These are phyloP conservation scores for Drosophila sproati DNA, from an alignment of 1,140 invertebrate species.

Conservation along the genomic window DNA sequence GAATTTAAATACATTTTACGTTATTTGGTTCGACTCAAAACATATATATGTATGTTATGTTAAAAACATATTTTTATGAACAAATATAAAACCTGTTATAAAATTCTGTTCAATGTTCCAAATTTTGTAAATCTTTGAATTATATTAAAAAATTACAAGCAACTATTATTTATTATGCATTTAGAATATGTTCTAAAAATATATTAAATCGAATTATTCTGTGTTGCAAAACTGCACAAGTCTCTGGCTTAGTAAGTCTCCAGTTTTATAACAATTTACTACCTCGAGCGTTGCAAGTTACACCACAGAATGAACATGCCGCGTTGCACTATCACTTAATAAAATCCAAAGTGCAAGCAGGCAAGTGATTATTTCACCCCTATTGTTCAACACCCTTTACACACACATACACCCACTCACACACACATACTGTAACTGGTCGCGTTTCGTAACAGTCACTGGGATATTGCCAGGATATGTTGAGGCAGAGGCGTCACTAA, in stretches of 20 bases:
- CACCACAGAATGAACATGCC: constrained; percentile 15
- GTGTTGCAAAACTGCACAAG: not conserved
- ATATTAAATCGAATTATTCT: no score
- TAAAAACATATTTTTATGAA: no score
- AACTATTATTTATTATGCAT: no score
- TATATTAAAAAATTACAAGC: no score
- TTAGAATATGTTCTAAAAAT: no score
- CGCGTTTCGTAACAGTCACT: constrained; percentile 9
- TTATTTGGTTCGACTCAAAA: no score
- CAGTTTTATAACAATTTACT: not conserved
- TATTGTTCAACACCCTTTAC: constrained; percentile 62
- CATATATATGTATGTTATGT: no score
- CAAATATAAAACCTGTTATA: no score
- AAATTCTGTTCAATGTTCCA: no score
- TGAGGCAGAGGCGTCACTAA: constrained; percentile 39
- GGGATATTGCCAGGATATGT: constrained; percentile 17
- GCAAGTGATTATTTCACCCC: constrained; percentile 81
- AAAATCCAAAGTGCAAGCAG: constrained; percentile 81
- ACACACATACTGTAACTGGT: constrained; percentile 10
- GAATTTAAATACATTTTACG: no score
- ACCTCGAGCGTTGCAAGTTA: constrained; percentile 22
- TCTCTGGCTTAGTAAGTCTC: not conserved
- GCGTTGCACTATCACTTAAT: constrained; percentile 53
- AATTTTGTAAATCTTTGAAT: no score
- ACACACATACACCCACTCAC: constrained; percentile 11